Base-by-base conservation (phyloP, 2,888 invertebrate genomes). In the Hemistola chrysoprasaria region DNA sequence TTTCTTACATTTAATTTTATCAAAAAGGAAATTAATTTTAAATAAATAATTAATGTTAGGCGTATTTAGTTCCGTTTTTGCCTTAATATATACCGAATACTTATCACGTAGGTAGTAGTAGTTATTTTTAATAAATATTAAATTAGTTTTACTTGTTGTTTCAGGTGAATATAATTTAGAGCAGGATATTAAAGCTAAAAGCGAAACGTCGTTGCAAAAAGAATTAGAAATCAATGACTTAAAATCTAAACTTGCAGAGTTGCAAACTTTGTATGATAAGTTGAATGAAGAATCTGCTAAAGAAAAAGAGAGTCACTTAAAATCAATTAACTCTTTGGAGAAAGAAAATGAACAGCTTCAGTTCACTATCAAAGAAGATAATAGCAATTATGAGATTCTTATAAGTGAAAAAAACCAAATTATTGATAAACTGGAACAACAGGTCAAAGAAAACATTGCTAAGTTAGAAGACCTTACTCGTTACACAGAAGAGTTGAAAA, bases 331-430 rank as follows among this genome's bases (percentile, higher is more conserved):
- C 24, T 56, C 54, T 3, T 44, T 74, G 26, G 60, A 68, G 48
- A 63, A 61, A 43, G 74, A 77, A 54, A 76, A 71, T 51, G 67
- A 67, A 41, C 67, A 72, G 10, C 41, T 78, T 42, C 71, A 67
- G n/a, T 63, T 61, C 41, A 56, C 60, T 1, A 63, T 75, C 27
- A 66, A 77, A 56, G 65, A 72, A 48, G 65, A 70, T 33, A 76
- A 69, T 9, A 72, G 57, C 40, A 72, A 52, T 22, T 66, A 71
- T 47, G 74, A 72, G 55, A 29, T 62, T 2, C 28, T 67, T 21
- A 25, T 72, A 4, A 72, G 70, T 53, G 75, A 74, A 40, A 78
- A 78, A 41, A 66, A 75, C 35, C 45, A 40, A 20, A 43, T 69
- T 6, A 71, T 78, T 25, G 66, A 71, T 35, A 59, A 54, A 21